Evolutionary conservation across 2,113 vertebrate species (phyloP).

Genomic region (Lethenteron camtschaticum): DNA sequence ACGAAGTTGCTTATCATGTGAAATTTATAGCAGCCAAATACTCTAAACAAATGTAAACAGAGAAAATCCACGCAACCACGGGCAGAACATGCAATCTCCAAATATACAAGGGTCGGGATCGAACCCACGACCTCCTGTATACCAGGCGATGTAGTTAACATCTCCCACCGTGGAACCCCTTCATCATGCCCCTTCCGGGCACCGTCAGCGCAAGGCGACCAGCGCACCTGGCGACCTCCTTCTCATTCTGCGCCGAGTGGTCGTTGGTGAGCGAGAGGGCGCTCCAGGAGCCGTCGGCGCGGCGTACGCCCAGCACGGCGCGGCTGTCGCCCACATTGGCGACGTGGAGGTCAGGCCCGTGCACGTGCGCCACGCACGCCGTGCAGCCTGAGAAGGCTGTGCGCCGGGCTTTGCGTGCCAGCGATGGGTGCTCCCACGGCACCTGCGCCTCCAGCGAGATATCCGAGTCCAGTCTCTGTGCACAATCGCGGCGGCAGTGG

Average conservation of each 20-base stretch:
- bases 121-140: too few relatives aligned
- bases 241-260: conserved; percentile 46
- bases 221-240: conserved; percentile 34
- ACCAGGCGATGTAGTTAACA: too few relatives aligned
- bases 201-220: too few relatives aligned
- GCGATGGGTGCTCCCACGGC: conserved; percentile 37
- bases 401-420: conserved; percentile 53
- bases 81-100: too few relatives aligned
- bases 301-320: conserved; percentile 46
- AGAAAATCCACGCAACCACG: too few relatives aligned
- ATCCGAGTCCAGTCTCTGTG: conserved; percentile 45
- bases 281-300: conserved; percentile 49
- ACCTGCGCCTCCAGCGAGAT: conserved; percentile 77
- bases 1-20: too few relatives aligned
- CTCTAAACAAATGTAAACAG: too few relatives aligned
- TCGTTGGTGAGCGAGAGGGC: conserved; percentile 52
- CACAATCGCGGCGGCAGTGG: neutral
- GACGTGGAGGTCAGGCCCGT: conserved; percentile 39
- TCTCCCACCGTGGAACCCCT: too few relatives aligned
- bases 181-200: too few relatives aligned
- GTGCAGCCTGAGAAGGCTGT: conserved; percentile 73
- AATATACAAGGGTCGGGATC: too few relatives aligned
- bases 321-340: conserved; percentile 69
- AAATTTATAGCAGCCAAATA: too few relatives aligned
- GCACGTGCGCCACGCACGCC: conserved; percentile 59